Evolutionary conservation across 1,140 invertebrate species (phyloP).

Genomic region (Bombus haemorrhoidalis): DNA sequence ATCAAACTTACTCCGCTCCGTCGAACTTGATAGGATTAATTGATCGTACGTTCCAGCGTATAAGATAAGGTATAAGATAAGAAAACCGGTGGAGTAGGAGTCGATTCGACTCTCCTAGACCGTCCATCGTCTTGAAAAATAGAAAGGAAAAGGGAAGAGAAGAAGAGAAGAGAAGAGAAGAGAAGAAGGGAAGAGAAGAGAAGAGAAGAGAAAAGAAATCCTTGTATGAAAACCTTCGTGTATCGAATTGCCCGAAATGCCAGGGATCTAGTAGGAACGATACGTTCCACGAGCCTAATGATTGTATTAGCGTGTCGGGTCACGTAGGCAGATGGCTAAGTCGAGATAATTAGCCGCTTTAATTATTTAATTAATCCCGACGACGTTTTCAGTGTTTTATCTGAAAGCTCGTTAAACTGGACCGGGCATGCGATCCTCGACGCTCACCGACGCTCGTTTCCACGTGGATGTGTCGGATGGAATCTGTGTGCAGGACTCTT

Average conservation of each 20-base stretch:
- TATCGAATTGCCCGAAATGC: neutral
- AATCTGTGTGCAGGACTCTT: neutral
- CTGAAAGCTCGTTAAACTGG: conserved; percentile 77
- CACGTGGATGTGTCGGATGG: neutral
- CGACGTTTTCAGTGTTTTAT: conserved; percentile 78
- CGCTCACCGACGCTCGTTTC: neutral
- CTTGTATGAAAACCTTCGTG: neutral
- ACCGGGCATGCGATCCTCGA: conserved; percentile 23
- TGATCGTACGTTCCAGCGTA: too few species aligned
- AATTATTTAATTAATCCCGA: conserved; percentile 81
- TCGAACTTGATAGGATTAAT: too few species aligned
- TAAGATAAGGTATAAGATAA: too few species aligned
- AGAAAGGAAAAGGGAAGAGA: accelerated
- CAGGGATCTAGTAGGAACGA: too few species aligned
- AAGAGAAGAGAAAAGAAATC: accelerated
- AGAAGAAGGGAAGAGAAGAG: too few species aligned
- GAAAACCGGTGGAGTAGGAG: too few species aligned
- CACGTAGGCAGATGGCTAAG: conserved; percentile 36
- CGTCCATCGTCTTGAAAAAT: neutral
- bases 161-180: accelerated
- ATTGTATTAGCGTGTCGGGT: conserved; percentile 14
- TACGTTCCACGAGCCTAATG: conserved; percentile 23
- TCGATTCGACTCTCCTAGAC: too few species aligned
- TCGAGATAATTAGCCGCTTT: conserved; percentile 77
- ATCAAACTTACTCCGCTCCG: too few species aligned